Evolutionary conservation across 2,113 vertebrate genomes (phyloP).

Genomic region (Ramphastos sulfuratus): DNA sequence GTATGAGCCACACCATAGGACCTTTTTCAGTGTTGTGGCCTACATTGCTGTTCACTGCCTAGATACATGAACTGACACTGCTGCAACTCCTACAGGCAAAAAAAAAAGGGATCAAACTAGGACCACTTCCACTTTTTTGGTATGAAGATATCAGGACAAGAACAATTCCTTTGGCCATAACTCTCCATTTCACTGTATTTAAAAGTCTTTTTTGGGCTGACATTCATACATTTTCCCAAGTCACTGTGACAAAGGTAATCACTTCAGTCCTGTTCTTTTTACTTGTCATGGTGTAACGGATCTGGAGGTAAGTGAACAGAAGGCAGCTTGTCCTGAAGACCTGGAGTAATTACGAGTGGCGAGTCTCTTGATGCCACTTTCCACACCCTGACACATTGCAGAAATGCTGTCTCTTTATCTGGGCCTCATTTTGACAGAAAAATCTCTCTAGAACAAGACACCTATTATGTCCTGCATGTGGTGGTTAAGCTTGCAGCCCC

Average conservation of each 20-base stretch:
- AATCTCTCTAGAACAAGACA: not conserved
- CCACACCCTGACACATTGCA: not conserved
- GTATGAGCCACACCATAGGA: accelerated
- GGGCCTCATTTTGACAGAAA: not conserved
- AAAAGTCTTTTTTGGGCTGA: not conserved
- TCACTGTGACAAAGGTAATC: not conserved
- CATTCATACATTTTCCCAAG: not conserved
- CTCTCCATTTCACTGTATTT: not conserved
- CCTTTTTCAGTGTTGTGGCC: not conserved
- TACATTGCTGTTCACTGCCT: not conserved
- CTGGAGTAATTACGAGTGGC: not conserved
- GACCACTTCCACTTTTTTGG: not conserved
- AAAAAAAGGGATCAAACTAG: not conserved
- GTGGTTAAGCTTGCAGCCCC: not conserved
- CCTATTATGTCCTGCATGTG: not conserved
- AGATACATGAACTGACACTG: not conserved
- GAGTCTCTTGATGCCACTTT: not conserved
- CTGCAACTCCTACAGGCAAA: not conserved
- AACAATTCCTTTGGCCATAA: not conserved
- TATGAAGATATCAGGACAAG: not conserved
- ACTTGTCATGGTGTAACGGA: not conserved
- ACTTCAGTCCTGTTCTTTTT: not conserved
- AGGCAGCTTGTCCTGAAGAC: not conserved
- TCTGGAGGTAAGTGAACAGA: not conserved
- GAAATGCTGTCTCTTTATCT: not conserved